These are phyloP conservation scores for Eciton burchellii DNA, from an alignment of 1,140 invertebrate species.

Conservation along the genomic window DNA sequence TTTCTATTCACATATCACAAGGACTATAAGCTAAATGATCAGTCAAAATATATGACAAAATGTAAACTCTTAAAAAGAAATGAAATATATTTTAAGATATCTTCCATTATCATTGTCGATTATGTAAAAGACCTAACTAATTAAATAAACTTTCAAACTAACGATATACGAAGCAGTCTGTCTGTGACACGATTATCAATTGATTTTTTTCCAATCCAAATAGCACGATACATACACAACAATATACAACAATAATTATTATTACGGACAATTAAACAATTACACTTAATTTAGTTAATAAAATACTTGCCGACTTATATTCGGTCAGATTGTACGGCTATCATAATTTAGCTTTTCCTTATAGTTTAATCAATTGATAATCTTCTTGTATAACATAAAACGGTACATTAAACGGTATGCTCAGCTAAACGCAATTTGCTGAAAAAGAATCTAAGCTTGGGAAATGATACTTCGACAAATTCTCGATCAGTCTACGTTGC, in stretches of 20 bases:
- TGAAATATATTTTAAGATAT: neutral
- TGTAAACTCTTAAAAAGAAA: constrained; percentile 18
- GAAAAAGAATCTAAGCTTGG: constrained; percentile 44
- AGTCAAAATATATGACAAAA: constrained; percentile 35
- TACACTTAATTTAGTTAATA: constrained; percentile 11
- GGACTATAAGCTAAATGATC: constrained; percentile 15
- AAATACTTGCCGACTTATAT: constrained; percentile 8
- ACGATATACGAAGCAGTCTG: constrained; percentile 65
- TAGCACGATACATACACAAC: constrained; percentile 12
- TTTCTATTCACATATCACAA: neutral
- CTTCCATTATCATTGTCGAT: neutral
- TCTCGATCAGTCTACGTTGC: constrained; percentile 36
- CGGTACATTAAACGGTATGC: constrained; percentile 27
- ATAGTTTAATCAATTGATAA: constrained; percentile 64
- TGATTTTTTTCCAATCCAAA: constrained; percentile 47
- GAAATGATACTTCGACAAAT: constrained; percentile 44
- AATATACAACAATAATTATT: constrained; percentile 13
- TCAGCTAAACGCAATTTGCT: constrained; percentile 29
- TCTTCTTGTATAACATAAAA: constrained; percentile 55
- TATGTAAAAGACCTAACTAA: constrained; percentile 52
- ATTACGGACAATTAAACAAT: neutral
- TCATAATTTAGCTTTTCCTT: constrained; percentile 13
- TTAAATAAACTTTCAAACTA: constrained; percentile 58
- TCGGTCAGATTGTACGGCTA: constrained; percentile 24
- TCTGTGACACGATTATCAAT: constrained; percentile 65